Evolutionary conservation across 35 echinoderm and acorn worm species (phyloP).

Genomic region (Holothuria glaberrima): DNA sequence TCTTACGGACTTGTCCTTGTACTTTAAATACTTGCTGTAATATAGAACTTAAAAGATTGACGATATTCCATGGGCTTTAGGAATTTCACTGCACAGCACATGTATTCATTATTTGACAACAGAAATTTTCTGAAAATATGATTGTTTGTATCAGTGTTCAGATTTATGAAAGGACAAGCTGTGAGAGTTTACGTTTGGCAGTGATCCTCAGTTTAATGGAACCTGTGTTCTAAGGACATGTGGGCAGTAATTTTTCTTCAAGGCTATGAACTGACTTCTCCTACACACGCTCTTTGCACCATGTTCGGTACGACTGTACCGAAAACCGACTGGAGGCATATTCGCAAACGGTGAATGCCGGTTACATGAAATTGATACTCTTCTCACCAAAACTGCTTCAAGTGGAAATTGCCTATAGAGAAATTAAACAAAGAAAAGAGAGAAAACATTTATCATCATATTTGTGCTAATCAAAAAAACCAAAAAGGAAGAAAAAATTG

Average conservation of each 20-base stretch:
- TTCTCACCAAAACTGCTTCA: constrained; percentile 17
- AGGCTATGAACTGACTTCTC: constrained; percentile 12
- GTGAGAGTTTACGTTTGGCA: too few species aligned
- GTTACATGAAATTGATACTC: neutral
- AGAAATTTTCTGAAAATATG: too few species aligned
- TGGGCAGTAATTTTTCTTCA: constrained; percentile 1
- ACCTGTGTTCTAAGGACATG: constrained; percentile 52
- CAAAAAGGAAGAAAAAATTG: neutral
- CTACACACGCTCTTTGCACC: constrained; percentile 28
- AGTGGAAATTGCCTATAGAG: neutral
- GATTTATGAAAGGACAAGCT: too few species aligned
- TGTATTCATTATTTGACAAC: too few species aligned
- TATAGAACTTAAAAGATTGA: too few species aligned
- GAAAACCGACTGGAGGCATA: constrained; percentile 56
- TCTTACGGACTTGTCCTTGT: too few species aligned
- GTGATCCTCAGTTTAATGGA: too few species aligned
- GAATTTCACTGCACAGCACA: too few species aligned
- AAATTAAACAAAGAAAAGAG: neutral
- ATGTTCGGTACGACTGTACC: constrained; percentile 51
- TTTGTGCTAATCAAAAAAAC: neutral
- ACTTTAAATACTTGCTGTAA: too few species aligned
- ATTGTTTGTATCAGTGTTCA: too few species aligned
- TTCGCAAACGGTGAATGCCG: constrained; percentile 36
- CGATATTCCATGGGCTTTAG: too few species aligned
- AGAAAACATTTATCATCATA: neutral